Conservation (phyloP, 1,140 invertebrate species). For the Saccostrea glomerata region DNA sequence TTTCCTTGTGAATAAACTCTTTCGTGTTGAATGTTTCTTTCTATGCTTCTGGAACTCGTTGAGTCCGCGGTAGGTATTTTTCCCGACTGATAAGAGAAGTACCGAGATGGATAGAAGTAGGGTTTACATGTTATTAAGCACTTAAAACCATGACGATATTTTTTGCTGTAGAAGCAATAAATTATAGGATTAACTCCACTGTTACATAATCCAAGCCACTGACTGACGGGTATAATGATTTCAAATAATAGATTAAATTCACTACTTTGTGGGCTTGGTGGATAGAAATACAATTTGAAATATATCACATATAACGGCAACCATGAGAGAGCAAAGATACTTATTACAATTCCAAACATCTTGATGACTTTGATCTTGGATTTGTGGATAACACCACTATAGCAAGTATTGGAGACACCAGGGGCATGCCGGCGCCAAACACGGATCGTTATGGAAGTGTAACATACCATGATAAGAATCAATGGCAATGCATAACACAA, state of each 20-base stretch:
- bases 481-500: conserved; percentile 95
- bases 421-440: conserved; percentile 92
- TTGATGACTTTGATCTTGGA: conserved; percentile 87
- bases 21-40: neutral
- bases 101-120: conserved; percentile 32
- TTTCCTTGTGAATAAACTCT: conserved; percentile 45
- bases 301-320: conserved; percentile 88
- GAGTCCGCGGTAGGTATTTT: neutral
- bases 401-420: conserved; percentile 77
- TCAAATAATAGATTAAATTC: conserved; percentile 85
- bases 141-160: conserved; percentile 92
- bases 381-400: conserved; percentile 68
- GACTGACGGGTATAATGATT: conserved; percentile 91
- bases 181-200: conserved; percentile 98
- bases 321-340: conserved; percentile 96
- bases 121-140: conserved; percentile 53
- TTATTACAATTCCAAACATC: conserved; percentile 96
- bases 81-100: neutral
- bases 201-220: conserved; percentile 97
- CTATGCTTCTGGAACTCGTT: neutral
- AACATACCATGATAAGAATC: conserved; percentile 93
- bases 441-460: conserved; percentile 94
- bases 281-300: conserved; percentile 62
- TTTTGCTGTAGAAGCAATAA: conserved; percentile 98
- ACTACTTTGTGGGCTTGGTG: conserved; percentile 84